Evolutionary conservation across 2,888 invertebrate genomes (phyloP), one percentile per base, ranked within the genome.

Genomic region (Lycophotia porphyrea): DNA sequence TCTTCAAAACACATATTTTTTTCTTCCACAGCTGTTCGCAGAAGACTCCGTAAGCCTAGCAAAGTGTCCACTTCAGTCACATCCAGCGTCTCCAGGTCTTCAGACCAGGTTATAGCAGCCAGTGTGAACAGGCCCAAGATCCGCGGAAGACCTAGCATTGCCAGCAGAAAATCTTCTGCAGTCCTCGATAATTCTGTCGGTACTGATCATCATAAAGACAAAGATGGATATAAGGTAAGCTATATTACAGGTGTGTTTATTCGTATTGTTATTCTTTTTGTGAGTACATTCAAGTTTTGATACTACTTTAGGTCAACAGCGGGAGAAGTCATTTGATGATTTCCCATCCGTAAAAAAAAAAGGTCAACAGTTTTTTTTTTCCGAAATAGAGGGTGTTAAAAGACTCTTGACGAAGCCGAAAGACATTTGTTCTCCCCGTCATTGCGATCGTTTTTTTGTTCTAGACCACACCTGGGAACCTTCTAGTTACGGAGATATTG

Each of bases 201-300:
- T 7, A 95, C 97, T 15, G 97, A 97, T 55, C 96, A 97, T 77
- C 97, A 97, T 79, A 97, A 97, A 84, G 97, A 97, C 81, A 97
- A 97, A 87, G 97, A 98, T 96, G 98, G 97, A 68, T 98, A 98
- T 90, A 98, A 98, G 95, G 97, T 97, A 84, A 89, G 90, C 73
- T 1, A 31, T 75, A 60, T 58, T 47, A 31, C 9, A 49, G 31
- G 31, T 36, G 11, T 13, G 3, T n/a, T 49, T 31, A 44, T 24
- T 52, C 1, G 1, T 18, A 24, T 8, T 5, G 5, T 27, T 27
- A 27, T 15, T 55, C 27, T 2, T 11, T 52, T 27, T 15, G 0
- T 2, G 34, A 34, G 5, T 60, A 60, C 60, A 60, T 34, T 24
- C 1, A 34, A 24, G 11, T 60, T 0, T 4, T 27, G 27, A 52